Conservation (phyloP, 2,888 invertebrate species). For the Lumbricus terrestris region DNA sequence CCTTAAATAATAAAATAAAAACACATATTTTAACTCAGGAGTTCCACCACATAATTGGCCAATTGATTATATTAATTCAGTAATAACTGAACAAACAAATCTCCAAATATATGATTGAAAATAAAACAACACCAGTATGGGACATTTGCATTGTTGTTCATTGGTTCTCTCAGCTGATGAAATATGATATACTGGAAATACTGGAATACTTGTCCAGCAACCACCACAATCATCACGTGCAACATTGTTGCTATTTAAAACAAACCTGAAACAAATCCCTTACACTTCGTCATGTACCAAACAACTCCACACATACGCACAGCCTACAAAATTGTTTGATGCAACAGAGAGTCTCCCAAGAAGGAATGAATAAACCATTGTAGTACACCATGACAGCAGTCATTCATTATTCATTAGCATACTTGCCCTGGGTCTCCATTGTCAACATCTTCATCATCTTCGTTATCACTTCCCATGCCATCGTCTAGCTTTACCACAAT, state of each 20-base stretch:
- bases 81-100: background rate
- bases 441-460: slow-evolving; percentile 79
- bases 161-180: background rate
- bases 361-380: background rate
- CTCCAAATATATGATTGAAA: background rate
- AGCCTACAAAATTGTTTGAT: background rate
- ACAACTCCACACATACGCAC: background rate
- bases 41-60: background rate
- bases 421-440: slow-evolving; percentile 78
- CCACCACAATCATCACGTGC: background rate
- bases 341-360: background rate
- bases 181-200: background rate
- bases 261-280: background rate
- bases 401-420: background rate
- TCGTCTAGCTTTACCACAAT: slow-evolving; percentile 64
- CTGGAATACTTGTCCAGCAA: background rate
- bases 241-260: background rate
- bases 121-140: background rate
- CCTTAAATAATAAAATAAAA: background rate
- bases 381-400: background rate
- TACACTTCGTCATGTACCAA: background rate
- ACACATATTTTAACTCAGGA: background rate
- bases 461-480: slow-evolving; percentile 88
- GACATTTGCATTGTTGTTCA: background rate
- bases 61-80: background rate